A percentile compares a stretch with the other conserved stretches of the same genome.
These are phyloP conservation scores for Catharus ustulatus DNA, from an alignment of 2,797 vertebrate species.

Conservation along the genomic window DNA sequence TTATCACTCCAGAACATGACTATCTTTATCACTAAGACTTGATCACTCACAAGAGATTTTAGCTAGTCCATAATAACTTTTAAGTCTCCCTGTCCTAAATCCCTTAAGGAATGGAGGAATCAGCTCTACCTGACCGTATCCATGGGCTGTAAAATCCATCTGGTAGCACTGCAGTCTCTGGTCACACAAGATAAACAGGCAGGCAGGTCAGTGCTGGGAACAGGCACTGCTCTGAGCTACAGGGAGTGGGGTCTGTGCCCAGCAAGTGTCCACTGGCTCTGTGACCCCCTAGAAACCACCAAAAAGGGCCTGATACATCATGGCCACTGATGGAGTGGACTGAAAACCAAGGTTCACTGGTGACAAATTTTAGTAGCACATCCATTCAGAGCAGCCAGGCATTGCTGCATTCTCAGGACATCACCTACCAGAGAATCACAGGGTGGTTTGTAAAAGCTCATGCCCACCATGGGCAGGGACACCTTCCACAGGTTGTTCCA, in stretches of 20 bases:
- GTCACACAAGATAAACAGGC: background rate
- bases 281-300: background rate
- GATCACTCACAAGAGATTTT: conserved; percentile 31
- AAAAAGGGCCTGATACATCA: background rate
- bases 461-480: background rate
- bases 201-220: background rate
- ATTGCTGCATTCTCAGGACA: background rate
- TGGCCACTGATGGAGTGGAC: rapidly evolving
- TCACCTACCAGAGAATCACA: background rate
- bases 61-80: conserved; percentile 12
- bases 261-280: background rate
- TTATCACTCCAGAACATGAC: conserved; percentile 46
- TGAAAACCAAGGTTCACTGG: background rate
- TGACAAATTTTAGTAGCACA: background rate
- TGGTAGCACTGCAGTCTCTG: rapidly evolving
- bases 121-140: background rate
- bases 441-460: background rate
- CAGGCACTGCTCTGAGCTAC: background rate
- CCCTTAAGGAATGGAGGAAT: background rate
- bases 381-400: background rate
- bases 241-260: background rate
- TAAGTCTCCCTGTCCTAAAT: conserved; percentile 6
- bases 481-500: background rate
- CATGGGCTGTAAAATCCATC: background rate
- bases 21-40: conserved; percentile 11